These are phyloP conservation scores for Cerastis leucographa DNA, from an alignment of 2,888 invertebrate genomes.

Conservation along the genomic window DNA sequence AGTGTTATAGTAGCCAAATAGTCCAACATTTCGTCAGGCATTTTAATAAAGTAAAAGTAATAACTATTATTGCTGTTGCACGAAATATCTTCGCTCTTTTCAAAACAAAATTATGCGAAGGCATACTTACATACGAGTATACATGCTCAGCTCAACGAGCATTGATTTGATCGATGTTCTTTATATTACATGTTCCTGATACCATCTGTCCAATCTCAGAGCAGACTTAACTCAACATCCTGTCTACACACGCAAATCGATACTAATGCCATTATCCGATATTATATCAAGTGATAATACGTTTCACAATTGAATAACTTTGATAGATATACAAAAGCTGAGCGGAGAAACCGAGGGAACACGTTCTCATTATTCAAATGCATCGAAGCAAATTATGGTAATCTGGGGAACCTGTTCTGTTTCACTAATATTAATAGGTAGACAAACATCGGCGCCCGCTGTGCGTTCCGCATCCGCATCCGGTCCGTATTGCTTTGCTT, in stretches of 20 bases:
- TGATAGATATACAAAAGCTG: conserved; percentile 81
- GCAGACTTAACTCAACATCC: conserved; percentile 50
- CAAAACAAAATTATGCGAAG: not conserved
- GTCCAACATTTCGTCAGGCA: not conserved
- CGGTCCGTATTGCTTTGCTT: conserved; percentile 72
- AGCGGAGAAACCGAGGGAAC: conserved; percentile 80
- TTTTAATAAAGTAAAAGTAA: not conserved
- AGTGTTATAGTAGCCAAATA: not conserved
- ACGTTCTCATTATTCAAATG: conserved; percentile 90
- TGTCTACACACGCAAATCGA: conserved; percentile 59
- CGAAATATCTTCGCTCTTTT: not conserved
- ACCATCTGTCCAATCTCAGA: conserved; percentile 24
- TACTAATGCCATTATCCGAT: conserved; percentile 70
- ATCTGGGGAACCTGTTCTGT: conserved; percentile 90
- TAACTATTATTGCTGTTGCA: not conserved
- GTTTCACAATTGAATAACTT: conserved; percentile 84
- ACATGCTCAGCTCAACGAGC: conserved; percentile 3
- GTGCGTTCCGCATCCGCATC: conserved; percentile 58
- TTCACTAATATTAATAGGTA: conserved; percentile 88
- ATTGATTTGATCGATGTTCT: conserved; percentile 11
- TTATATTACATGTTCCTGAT: conserved; percentile 11
- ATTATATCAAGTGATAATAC: conserved; percentile 77
- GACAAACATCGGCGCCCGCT: conserved; percentile 82
- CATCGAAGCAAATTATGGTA: conserved; percentile 90
- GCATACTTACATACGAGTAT: not conserved